Percentiles rank a stretch among this genome's conserved stretches.
Conservation (phyloP, 2,888 invertebrate species). For the Drosophila putrida region DNA sequence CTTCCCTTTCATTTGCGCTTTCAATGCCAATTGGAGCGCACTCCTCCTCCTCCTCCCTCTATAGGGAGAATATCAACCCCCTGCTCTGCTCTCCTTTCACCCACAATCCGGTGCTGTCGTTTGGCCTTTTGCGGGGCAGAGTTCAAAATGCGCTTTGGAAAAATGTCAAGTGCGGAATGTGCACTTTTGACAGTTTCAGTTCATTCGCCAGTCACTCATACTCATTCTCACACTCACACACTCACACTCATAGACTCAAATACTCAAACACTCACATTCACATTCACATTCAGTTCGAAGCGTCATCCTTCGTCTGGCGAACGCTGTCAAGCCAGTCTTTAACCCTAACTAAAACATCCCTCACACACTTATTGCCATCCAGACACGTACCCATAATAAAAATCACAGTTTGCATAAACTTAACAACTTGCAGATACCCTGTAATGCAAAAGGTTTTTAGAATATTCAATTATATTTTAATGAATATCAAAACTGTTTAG, state of each 20-base stretch:
- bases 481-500: no score
- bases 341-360: conserved; percentile 61
- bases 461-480: background rate
- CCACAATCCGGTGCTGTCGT: background rate
- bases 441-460: background rate
- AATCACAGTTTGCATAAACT: conserved; percentile 14
- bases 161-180: conserved; percentile 83
- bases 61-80: conserved; percentile 2
- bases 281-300: background rate
- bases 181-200: conserved; percentile 83
- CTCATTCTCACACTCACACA: conserved; percentile 8
- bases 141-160: conserved; percentile 74
- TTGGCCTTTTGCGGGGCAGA: conserved; percentile 28
- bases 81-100: background rate
- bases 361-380: conserved; percentile 48
- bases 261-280: conserved; percentile 1
- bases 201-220: conserved; percentile 69
- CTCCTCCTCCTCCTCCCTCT: conserved; percentile 16
- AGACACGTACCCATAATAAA: conserved; percentile 70
- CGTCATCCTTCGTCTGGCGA: conserved; percentile 20
- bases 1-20: conserved; percentile 75
- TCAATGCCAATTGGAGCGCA: conserved; percentile 69
- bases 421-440: background rate
- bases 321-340: conserved; percentile 45
- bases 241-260: background rate